A percentile compares a stretch with the other conserved stretches of the same genome.
These are phyloP conservation scores for Entomobrya proxima DNA, from an alignment of 2,888 invertebrate species.

Conservation along the genomic window DNA sequence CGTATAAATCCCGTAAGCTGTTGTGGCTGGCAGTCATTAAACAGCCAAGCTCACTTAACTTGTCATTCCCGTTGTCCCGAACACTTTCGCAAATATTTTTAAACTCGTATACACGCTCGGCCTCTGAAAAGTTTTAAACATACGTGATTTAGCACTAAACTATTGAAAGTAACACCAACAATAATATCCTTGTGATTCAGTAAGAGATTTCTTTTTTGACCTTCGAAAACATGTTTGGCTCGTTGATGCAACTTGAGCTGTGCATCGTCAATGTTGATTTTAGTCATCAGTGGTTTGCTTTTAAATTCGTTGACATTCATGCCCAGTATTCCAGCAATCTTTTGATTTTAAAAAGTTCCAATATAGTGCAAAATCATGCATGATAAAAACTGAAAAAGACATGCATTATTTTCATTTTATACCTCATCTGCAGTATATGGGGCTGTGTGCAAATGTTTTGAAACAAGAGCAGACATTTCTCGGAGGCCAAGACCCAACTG, in stretches of 20 bases:
- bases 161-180: too few species aligned
- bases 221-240: slow-evolving; percentile 91
- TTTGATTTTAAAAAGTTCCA: neutral
- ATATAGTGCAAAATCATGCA: neutral
- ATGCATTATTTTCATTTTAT: slow-evolving; percentile 76
- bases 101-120: slow-evolving; percentile 88
- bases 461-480: slow-evolving; percentile 85
- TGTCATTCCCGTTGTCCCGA: slow-evolving; percentile 60
- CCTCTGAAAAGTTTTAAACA: slow-evolving; percentile 81
- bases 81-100: slow-evolving; percentile 80
- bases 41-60: slow-evolving; percentile 83
- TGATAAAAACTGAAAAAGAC: neutral
- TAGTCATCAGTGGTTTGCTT: slow-evolving; percentile 66
- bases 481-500: slow-evolving; percentile 79
- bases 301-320: slow-evolving; percentile 55
- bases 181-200: neutral
- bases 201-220: slow-evolving; percentile 77
- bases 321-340: slow-evolving; percentile 69
- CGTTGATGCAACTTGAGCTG: slow-evolving; percentile 88
- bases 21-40: slow-evolving; percentile 93
- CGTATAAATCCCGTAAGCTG: slow-evolving; percentile 90
- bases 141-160: too few species aligned
- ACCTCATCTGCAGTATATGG: slow-evolving; percentile 85
- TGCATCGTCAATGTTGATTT: slow-evolving; percentile 62
- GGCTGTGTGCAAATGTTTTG: slow-evolving; percentile 82